These are phyloP conservation scores for Catharus bicknelli DNA, from an alignment of 2,113 vertebrate genomes.

Conservation along the genomic window DNA sequence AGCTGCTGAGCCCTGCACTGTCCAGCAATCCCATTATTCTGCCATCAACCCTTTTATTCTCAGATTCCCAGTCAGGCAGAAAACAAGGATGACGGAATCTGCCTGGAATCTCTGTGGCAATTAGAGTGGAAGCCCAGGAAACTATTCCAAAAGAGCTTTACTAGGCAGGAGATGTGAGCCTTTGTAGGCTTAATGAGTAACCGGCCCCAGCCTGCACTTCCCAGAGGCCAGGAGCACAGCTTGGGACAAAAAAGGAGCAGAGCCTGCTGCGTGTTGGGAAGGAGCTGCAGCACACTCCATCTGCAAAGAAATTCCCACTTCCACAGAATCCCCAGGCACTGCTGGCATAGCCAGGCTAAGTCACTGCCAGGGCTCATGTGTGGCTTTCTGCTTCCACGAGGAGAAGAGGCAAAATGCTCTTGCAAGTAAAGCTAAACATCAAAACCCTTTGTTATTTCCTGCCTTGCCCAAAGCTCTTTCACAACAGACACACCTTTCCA, in stretches of 20 bases:
- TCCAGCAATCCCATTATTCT: slow-evolving; percentile 65
- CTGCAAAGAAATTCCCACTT: background rate
- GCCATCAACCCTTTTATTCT: slow-evolving; percentile 73
- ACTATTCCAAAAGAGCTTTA: slow-evolving; percentile 31
- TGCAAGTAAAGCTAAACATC: background rate
- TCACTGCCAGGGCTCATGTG: background rate
- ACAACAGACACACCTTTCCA: background rate
- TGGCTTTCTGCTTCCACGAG: background rate
- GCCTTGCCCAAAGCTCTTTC: background rate
- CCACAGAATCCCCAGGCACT: background rate
- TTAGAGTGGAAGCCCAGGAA: slow-evolving; percentile 54
- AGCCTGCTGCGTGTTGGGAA: background rate
- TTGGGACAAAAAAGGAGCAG: background rate
- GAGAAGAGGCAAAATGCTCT: background rate
- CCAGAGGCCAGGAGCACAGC: background rate
- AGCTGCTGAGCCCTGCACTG: slow-evolving; percentile 72
- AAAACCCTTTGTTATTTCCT: background rate
- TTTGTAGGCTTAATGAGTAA: slow-evolving; percentile 58
- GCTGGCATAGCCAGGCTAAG: background rate
- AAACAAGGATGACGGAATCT: slow-evolving; percentile 70
- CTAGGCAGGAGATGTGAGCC: background rate
- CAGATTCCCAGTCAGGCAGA: slow-evolving; percentile 72
- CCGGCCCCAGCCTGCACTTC: background rate
- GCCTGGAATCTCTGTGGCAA: slow-evolving; percentile 54
- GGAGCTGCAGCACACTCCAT: background rate